Conservation (phyloP, 2,113 vertebrate genomes). For the Cnemophilus loriae region DNA sequence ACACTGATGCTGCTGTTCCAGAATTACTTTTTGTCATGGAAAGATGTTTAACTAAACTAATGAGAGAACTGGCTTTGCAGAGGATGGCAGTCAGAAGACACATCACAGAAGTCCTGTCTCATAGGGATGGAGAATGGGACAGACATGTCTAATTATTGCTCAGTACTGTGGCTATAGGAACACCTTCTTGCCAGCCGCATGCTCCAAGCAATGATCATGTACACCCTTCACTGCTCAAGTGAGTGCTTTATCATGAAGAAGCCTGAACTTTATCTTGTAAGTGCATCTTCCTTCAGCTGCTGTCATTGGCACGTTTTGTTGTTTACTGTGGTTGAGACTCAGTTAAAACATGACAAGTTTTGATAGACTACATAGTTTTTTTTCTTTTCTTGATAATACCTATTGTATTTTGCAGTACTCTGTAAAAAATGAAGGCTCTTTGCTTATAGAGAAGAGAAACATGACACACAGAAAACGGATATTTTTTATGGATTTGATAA, state of each 20-base stretch:
- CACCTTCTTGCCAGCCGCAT: neutral
- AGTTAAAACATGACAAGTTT: slow-evolving; percentile 51
- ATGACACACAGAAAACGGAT: neutral
- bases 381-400: slow-evolving; percentile 34
- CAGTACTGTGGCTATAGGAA: neutral
- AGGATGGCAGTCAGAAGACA: slow-evolving; percentile 9
- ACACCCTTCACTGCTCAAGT: neutral
- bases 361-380: slow-evolving; percentile 37
- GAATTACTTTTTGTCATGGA: neutral
- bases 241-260: neutral
- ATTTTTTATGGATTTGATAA: slow-evolving; percentile 28
- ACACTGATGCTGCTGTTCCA: neutral
- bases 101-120: neutral
- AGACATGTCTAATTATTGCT: slow-evolving; percentile 22
- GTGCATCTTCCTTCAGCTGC: slow-evolving; percentile 24
- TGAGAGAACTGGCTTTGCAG: slow-evolving; percentile 17
- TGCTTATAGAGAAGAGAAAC: slow-evolving; percentile 14
- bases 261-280: slow-evolving; percentile 22
- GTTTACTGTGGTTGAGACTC: slow-evolving; percentile 23
- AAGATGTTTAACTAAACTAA: slow-evolving; percentile 47
- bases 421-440: slow-evolving; percentile 46
- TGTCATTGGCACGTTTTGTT: slow-evolving; percentile 17
- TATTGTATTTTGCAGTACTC: neutral
- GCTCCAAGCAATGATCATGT: neutral
- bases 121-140: neutral